Base-by-base conservation (phyloP, 2,888 invertebrate species). In the Caenorhabditis imperialis region DNA sequence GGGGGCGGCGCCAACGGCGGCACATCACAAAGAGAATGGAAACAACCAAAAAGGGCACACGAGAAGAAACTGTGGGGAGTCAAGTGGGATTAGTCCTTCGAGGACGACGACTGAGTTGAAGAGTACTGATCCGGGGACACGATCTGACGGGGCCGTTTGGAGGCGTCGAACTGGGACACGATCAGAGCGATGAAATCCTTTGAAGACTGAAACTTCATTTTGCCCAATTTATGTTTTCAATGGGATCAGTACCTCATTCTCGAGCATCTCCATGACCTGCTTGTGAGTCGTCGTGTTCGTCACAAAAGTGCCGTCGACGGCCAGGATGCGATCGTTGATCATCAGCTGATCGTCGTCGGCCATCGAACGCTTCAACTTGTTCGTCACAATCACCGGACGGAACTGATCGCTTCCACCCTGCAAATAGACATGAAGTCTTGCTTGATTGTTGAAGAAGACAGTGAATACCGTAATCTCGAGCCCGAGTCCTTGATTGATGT, bases 161-260 rank as follows among this genome's bases (percentile, higher is more conserved):
- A 35, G 23, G 65, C 23, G 18, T 65, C 42, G 50, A 65, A 65
- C 37, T 57, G 50, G 5, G 65, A 65, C 20, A 65, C 65, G 42
- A 65, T 48, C 30, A 65, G 44, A 0, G 65, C 25, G 37, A 65
- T 40, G 37, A 57, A 65, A 22, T 65, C 57, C 12, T 65, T 65
- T 23, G 55, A 10, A n/a, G 55, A 50, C 57, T 62, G 62, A 18
- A 62, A 62, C n/a, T 33, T 10, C n/a, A n/a, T n/a, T n/a, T n/a
- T n/a, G n/a, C n/a, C n/a, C n/a, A n/a, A n/a, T n/a, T n/a, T n/a
- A n/a, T n/a, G n/a, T n/a, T n/a, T n/a, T n/a, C n/a, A n/a, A n/a
- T n/a, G n/a, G n/a, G n/a, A n/a, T n/a, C n/a, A n/a, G n/a, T 12
- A 72, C 72, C 72, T 67, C 73, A 20, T 25, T 61, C 35, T 65